Evolutionary conservation across 2,888 invertebrate genomes (phyloP).

Genomic region (Lingula anatina): DNA sequence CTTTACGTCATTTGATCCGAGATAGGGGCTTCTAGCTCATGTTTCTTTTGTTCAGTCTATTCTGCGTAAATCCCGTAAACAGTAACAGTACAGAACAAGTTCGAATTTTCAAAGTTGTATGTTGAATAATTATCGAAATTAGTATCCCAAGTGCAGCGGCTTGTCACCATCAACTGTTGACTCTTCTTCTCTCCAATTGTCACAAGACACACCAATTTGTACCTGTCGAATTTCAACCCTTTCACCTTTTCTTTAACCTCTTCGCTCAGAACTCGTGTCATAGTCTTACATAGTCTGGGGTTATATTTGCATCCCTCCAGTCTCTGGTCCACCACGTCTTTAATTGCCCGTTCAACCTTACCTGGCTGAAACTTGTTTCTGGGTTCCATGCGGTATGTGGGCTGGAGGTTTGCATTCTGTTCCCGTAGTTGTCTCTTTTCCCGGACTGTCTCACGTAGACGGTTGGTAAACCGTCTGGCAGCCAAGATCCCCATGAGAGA

Average conservation of each 20-base stretch:
- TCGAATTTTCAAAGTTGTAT: constrained; percentile 21
- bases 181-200: constrained; percentile 24
- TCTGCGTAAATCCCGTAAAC: constrained; percentile 32
- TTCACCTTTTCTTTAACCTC: constrained; percentile 35
- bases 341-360: constrained; percentile 17
- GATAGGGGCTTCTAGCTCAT: too few relatives aligned
- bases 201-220: constrained; percentile 26
- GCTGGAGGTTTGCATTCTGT: constrained; percentile 7
- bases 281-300: constrained; percentile 20
- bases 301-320: constrained; percentile 22
- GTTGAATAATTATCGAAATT: constrained; percentile 23
- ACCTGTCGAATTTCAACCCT: constrained; percentile 24
- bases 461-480: not conserved
- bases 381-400: constrained; percentile 34
- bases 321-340: constrained; percentile 17
- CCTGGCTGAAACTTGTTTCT: constrained; percentile 15
- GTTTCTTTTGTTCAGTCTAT: too few relatives aligned
- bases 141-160: constrained; percentile 28
- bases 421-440: not conserved
- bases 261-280: constrained; percentile 24
- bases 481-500: not conserved
- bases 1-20: too few relatives aligned
- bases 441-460: not conserved
- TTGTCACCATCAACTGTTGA: constrained; percentile 19
- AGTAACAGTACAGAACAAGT: constrained; percentile 25